Base-by-base conservation (phyloP, 2,888 invertebrate genomes). In the Aplocera efformata region DNA sequence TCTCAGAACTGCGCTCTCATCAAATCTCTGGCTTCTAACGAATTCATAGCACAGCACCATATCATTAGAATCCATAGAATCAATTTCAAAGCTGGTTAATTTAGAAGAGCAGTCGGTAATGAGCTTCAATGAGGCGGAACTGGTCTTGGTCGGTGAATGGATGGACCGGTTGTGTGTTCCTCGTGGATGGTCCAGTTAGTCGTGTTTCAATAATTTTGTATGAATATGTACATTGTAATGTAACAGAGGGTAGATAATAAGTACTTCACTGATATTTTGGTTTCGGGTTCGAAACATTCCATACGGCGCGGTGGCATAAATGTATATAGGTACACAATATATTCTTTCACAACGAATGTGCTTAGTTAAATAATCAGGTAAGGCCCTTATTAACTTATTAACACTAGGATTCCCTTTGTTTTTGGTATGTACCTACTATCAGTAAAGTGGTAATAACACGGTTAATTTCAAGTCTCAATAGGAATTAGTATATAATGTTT, bases 111-210 rank as follows among this genome's bases (percentile, higher is more conserved):
- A 36, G 38, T 38, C 43, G 45, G 46, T 52, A 52, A 54, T 54
- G 43, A 48, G 49, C 49, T 34, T 42, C 48, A 40, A 46, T 45
- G 44, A 55, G 50, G 42, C 43, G 46, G 50, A 48, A 52, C 52
- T 44, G 28, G 49, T 48, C 48, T 42, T 41, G 43, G 24, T 13
- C 37, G 26, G 44, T 52, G 52, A 55, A 55, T 52, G 52, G 48
- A 48, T 32, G 8, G 41, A 55, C 55, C 55, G 52, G 52, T 52
- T 52, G 21, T 29, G 6, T 21, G 38, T 20, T 48, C 10, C 37
- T 37, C 31, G 45, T 42, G 46, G 33, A 25, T 34, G 46, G 8
- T 40, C 40, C 25, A 39, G 27, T 35, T 44, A 25, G 33, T 41
- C 10, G 31, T 36, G 35, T 41, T 37, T 39, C 11, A 23, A 31